A percentile compares a stretch with the other conserved stretches of the same genome.
These are phyloP conservation scores for Chrysopilus asiliformis DNA, from an alignment of 2,888 invertebrate genomes.

Conservation along the genomic window DNA sequence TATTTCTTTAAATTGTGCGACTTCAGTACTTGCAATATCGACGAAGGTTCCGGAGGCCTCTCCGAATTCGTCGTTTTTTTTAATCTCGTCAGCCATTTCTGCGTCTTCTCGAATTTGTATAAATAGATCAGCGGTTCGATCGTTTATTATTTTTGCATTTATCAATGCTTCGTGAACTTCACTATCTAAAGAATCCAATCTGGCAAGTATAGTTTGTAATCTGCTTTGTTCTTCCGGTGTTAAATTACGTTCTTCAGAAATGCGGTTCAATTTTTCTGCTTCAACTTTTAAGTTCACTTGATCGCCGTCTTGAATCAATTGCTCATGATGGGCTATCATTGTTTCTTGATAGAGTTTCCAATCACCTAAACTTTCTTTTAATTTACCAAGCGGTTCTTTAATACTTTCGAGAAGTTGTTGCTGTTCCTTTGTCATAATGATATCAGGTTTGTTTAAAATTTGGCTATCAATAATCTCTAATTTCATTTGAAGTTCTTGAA, in stretches of 20 bases:
- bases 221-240: constrained; percentile 28
- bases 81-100: constrained; percentile 12
- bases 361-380: constrained; percentile 1
- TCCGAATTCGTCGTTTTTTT: constrained; percentile 20
- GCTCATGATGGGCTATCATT: neutral
- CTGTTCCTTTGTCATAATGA: no score
- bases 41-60: constrained; percentile 7
- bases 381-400: neutral
- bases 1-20: no score
- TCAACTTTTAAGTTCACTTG: neutral
- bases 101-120: constrained; percentile 25
- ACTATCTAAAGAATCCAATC: constrained; percentile 40
- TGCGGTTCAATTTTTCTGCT: constrained; percentile 10
- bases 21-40: no score
- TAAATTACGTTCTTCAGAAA: constrained; percentile 38
- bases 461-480: no score
- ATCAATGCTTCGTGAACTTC: constrained; percentile 41
- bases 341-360: neutral
- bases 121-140: constrained; percentile 14
- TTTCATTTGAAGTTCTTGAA: no score
- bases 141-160: constrained; percentile 15
- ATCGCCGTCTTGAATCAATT: neutral
- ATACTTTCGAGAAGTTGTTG: neutral
- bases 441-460: no score
- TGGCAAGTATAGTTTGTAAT: constrained; percentile 39